A percentile compares a stretch with the other conserved stretches of the same genome.
phyloP scores from a whole-genome alignment of 2,888 invertebrate species.

The Aelia acuminata region DNA sequence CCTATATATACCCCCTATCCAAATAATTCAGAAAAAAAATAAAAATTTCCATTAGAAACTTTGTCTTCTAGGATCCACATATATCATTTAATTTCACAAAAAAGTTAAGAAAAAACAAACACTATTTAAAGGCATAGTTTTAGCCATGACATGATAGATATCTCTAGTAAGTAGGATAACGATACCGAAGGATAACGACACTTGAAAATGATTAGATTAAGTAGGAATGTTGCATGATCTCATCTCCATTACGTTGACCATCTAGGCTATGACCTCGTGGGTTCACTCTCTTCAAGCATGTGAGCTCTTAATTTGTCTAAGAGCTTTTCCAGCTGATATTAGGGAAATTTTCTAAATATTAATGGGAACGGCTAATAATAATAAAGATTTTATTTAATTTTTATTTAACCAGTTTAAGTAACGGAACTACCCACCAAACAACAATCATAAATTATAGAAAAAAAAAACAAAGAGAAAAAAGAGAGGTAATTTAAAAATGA shows the following conservation, averaged over 20 bases:
- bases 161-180: not conserved
- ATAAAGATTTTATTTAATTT: too few relatives aligned
- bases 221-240: conserved; percentile 34
- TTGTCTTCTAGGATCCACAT: too few relatives aligned
- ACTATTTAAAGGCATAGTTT: not conserved
- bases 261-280: conserved; percentile 29
- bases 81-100: too few relatives aligned
- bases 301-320: conserved; percentile 25
- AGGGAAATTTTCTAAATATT: not conserved
- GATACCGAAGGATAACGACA: not conserved
- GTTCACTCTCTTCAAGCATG: not conserved
- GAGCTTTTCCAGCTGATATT: not conserved
- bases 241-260: conserved; percentile 19
- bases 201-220: conserved; percentile 19
- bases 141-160: not conserved
- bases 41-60: too few relatives aligned
- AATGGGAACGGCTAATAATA: not conserved
- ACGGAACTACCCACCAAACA: too few relatives aligned
- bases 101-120: not conserved
- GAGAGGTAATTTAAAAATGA: too few relatives aligned
- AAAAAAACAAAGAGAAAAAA: too few relatives aligned
- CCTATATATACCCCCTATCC: too few relatives aligned
- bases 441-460: too few relatives aligned
- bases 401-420: too few relatives aligned
- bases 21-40: too few relatives aligned